Evolutionary conservation across 2,113 vertebrate genomes (phyloP), one percentile per base, ranked within the genome.

Genomic region (Hippoglossus stenolepis): DNA sequence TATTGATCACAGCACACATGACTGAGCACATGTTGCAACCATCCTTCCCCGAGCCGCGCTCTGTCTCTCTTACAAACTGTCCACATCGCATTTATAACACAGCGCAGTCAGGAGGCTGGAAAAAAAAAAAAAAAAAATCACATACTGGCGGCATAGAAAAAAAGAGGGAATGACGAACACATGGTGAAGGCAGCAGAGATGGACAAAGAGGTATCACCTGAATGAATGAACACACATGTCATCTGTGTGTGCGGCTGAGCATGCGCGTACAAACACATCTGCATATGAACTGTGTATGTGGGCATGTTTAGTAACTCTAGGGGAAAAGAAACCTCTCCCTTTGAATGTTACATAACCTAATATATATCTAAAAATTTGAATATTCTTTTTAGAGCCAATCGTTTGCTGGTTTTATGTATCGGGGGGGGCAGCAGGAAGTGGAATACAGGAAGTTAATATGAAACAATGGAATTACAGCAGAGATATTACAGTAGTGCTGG

Each of bases 1-100:
- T 83, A 89, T 90, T 65, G 78, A 89, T 89, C 86, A 78, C 51
- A 70, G 28, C 74, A 91, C 87, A 92, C 90, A 93, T 85, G 89
- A 92, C 73, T 74, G 69, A 86, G 72, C 89, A 90, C 90, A 93
- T 87, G 88, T 82, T 89, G 72, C 7, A 80, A 62, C 72, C 77
- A 67, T 82, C 73, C 86, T 71, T 79, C 58, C 10, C 67, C 6
- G 21, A 24, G 66, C 66, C 21, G 61, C n/a, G 20, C 40, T 72
- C 62, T 31, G 24, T 66, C 56, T 67, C 70, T 72, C 54, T 61
- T 78, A 65, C 17, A 73, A 81, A 85, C 56, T 58, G 65, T 78
- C 63, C 76, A 82, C 67, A 70, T 57, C 40, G 13, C n/a, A 51
- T 71, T 64, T 45, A 68, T 18, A 57, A 54, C 45, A 63, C 72